Evolutionary conservation across 30 jellyfish, hydroid and myxozoan genomes (phyloP), one percentile per base, ranked within the genome.

Genomic region (Cassiopea andromeda): DNA sequence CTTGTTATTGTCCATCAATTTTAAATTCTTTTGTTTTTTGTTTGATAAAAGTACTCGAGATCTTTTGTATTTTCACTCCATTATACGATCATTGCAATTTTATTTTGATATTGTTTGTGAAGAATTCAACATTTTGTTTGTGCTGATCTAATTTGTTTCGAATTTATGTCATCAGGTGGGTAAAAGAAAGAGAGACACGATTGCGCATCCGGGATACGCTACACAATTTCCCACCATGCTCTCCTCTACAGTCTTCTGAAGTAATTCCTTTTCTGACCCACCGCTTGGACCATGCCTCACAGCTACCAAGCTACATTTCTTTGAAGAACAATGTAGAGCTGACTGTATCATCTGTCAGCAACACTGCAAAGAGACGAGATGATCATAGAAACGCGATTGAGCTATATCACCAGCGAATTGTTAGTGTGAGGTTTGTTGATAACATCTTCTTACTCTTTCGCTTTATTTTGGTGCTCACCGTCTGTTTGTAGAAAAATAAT

Each of bases 221-320:
- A 80, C 85, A 69, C 47, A 81, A 75, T 45, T 92, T 92, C 80
- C 98, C 98, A 59, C 87, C 98, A 4, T 78, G 85, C 83, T 84
- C 94, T 61, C 92, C 96, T n/a, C 59, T 87, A 5, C 60, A 70
- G 2, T 73, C 98, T 14, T 87, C 90, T 13, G 92, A 87, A 73
- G 47, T 78, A 18, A 82, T 92, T 17, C 82, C 77, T 7, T 57
- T 74, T 2, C 57, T 91, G 46, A 57, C 89, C 50, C 61, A 82
- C 38, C 79, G 70, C 18, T 1, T 61, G 74, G 77, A 57, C 1
- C 91, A 71, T 88, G 90, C 82, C 19, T 50, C 95, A 12, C 49
- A 81, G 50, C 91, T 81, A 13, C 95, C 91, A 14, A 78, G 79
- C 15, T 79, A 79, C 83, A 77, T 88, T 44, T 44, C 88, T 2